These are phyloP conservation scores for Zapus hudsonius DNA, from an alignment of 2,113 vertebrate genomes.

Conservation along the genomic window DNA sequence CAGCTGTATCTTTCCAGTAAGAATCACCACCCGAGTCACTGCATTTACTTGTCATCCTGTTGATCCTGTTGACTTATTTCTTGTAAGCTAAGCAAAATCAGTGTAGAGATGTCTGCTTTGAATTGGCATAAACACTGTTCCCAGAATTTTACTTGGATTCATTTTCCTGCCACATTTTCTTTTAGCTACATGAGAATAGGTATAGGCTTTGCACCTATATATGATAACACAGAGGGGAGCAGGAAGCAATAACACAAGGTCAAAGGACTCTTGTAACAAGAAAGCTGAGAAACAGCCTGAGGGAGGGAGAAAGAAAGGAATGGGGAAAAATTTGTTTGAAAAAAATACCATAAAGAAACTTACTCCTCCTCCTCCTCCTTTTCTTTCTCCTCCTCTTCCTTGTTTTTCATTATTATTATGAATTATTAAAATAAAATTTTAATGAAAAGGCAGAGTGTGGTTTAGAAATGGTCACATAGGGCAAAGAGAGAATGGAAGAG, in stretches of 20 bases:
- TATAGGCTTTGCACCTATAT: not conserved
- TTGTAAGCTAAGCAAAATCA: not conserved
- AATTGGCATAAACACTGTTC: not conserved
- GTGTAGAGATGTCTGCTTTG: not conserved
- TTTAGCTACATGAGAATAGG: not conserved
- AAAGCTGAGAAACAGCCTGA: too few relatives aligned
- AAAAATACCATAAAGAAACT: too few relatives aligned
- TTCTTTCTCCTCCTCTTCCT: too few relatives aligned
- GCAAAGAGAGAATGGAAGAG: not conserved
- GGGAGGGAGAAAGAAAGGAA: too few relatives aligned
- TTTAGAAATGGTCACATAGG: fast-evolving
- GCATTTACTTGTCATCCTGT: not conserved
- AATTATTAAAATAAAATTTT: too few relatives aligned
- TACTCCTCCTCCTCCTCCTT: too few relatives aligned
- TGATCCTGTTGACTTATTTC: not conserved
- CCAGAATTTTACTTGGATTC: not conserved
- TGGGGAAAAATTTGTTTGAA: too few relatives aligned
- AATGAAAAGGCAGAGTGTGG: not conserved
- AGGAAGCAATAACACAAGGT: not conserved
- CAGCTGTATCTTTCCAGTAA: not conserved
- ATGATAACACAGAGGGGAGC: not conserved
- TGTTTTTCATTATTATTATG: too few relatives aligned
- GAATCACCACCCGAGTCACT: not conserved
- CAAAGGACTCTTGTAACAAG: too few relatives aligned
- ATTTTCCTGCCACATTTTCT: not conserved